Base-by-base conservation (phyloP, 1,140 invertebrate genomes). In the Sminthurides bifidus region DNA sequence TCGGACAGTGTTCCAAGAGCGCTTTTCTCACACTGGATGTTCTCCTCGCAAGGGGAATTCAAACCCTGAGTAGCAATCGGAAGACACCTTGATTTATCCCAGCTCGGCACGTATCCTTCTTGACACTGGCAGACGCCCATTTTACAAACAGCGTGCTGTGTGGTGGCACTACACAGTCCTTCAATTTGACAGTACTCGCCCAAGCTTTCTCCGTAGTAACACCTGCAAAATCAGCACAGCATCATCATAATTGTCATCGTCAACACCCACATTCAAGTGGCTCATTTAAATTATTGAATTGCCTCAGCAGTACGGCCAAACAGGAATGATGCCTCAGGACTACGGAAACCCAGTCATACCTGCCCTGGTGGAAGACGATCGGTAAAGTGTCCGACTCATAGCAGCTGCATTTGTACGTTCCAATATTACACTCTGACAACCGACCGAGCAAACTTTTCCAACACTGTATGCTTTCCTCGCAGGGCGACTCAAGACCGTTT, bases 121-220 rank as follows among this genome's bases (percentile, higher is more conserved):
- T 51, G 26, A 35, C 63, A 65, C 50, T 61, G 60, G 46, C 63
- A 65, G 1, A 52, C 55, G 4, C 59, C 63, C 15, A 38, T 21
- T 3, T 41, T 26, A 48, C 63, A 65, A 3, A 45, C 45, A 5
- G 63, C 59, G 50, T 65, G 61, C 5, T 26, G 6, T 14, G 60
- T 59, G 15, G 63, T 65, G 5, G 56, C 58, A 15, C 23, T 33
- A 38, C 63, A 65, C 1, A 65, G 52, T 21, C 63, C 63, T 19
- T 65, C 63, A 30, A 65, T 65, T 58, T 61, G 63, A 56, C 63
- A 65, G 38, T 46, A 61, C n/a, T 65, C 63, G 12, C 63, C 63
- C 21, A 61, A 24, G 14, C 37, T 31, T 52, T 61, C 60, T 5
- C 60, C 60, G 26, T 61, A 61, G 26, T 58, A 58, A 21, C 60